A percentile compares a stretch with the other conserved stretches of the same genome.
Conservation (phyloP, 1,140 invertebrate genomes). For the Dermatophagoides farinae region DNA sequence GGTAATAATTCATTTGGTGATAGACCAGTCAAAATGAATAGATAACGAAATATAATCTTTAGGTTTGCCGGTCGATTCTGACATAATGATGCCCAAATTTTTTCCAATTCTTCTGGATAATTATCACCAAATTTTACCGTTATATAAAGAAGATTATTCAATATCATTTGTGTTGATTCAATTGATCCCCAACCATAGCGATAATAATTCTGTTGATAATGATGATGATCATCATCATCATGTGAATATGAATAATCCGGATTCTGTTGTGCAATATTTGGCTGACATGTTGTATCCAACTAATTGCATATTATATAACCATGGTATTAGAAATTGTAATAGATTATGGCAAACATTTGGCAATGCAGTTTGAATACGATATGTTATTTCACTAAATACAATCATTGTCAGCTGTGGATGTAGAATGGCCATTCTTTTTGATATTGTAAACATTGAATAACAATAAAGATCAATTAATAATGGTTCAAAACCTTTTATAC, state of each 20-base stretch:
- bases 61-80: slow-evolving; percentile 90
- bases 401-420: slow-evolving; percentile 96
- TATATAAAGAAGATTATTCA: slow-evolving; percentile 96
- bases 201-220: neutral
- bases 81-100: slow-evolving; percentile 83
- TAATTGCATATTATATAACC: slow-evolving; percentile 95
- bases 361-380: slow-evolving; percentile 81
- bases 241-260: neutral
- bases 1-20: slow-evolving; percentile 72
- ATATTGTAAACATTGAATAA: slow-evolving; percentile 72
- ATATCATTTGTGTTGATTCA: slow-evolving; percentile 97
- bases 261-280: neutral
- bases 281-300: slow-evolving; percentile 58
- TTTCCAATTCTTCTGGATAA: slow-evolving; percentile 81
- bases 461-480: slow-evolving; percentile 37
- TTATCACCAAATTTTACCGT: slow-evolving; percentile 91
- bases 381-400: slow-evolving; percentile 96
- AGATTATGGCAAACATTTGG: slow-evolving; percentile 68
- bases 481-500: slow-evolving; percentile 3
- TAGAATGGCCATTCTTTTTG: slow-evolving; percentile 67
- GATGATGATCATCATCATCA: neutral
- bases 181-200: slow-evolving; percentile 89
- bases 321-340: slow-evolving; percentile 77
- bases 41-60: slow-evolving; percentile 86
- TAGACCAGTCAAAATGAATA: slow-evolving; percentile 88